Evolutionary conservation across 2,888 invertebrate genomes (phyloP), one percentile per base, ranked within the genome.

Genomic region (Temnothorax ravouxi): DNA sequence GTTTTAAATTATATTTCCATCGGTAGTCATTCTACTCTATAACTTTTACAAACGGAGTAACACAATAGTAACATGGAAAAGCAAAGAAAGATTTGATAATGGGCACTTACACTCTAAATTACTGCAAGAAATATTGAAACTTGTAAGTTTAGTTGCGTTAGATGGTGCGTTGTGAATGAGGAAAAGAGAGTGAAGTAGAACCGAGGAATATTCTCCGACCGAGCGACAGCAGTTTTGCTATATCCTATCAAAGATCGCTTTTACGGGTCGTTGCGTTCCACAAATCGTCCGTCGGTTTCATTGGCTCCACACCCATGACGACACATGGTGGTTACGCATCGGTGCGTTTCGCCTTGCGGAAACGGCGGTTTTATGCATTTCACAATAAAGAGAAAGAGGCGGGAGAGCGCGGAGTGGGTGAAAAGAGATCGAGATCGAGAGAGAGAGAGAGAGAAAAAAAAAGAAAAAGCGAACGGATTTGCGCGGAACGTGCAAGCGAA

Each of bases 251-350:
- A 89, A 86, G 88, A 88, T 89, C 90, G 89, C 85, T 91, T 88
- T 88, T 88, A 89, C 88, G 90, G 85, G 84, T 90, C 84, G 90
- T 89, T 89, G 88, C 86, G 89, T 91, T 90, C 86, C 85, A 91
- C 90, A 90, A 91, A 91, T 91, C 90, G 90, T 84, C 87, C 89
- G 86, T 86, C 86, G 84, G 86, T 89, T 88, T 88, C 87, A 90
- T 90, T 87, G 88, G 89, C 84, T 84, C 77, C 84, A 85, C 83
- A 82, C 47, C 81, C 85, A 79, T 77, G 83, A 84, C 86, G 86
- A 90, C 77, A 81, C 85, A 47, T 67, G 66, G 80, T 81, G 85
- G 83, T 77, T 84, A 75, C 76, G 69, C 85, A 77, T 64, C 62
- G 84, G 21, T 87, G 67, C 80, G 61, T 66, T 61, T 69, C 79